Evolutionary conservation across 2,888 invertebrate genomes (phyloP).

Genomic region (Heliconius erato): DNA sequence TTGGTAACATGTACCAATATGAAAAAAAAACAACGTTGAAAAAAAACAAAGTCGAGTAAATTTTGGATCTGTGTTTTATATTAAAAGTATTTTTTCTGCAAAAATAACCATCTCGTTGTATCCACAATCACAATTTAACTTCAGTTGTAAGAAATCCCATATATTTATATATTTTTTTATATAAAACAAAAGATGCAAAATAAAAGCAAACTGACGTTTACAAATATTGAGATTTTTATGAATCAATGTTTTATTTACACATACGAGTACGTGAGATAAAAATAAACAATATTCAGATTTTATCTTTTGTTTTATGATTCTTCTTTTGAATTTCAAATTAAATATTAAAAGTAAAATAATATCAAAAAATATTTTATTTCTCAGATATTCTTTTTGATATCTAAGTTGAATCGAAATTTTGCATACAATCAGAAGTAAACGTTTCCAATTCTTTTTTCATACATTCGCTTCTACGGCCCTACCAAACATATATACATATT

Average conservation of each 20-base stretch:
- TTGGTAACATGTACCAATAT: not conserved
- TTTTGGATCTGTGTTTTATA: not conserved
- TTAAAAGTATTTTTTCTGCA: not conserved
- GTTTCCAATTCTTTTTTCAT: not conserved
- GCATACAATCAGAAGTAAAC: not conserved
- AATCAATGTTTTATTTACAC: not conserved
- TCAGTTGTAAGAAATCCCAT: not conserved
- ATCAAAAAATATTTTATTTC: not conserved
- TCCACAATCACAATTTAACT: not conserved
- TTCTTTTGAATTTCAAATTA: not conserved
- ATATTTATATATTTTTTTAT: not conserved
- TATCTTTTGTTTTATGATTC: not conserved
- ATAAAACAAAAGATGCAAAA: slow-evolving; percentile 4
- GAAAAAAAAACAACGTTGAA: not conserved
- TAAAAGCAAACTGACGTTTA: not conserved
- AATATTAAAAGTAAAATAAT: not conserved
- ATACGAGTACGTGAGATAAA: not conserved
- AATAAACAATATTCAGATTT: not conserved
- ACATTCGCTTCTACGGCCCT: not conserved
- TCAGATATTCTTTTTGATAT: not conserved
- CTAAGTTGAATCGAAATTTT: not conserved
- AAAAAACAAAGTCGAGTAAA: not conserved
- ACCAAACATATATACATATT: no score
- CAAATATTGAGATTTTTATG: slow-evolving; percentile 1
- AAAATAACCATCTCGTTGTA: not conserved